Conservation (phyloP, 2,113 vertebrate species). For the Oenanthe melanoleuca region DNA sequence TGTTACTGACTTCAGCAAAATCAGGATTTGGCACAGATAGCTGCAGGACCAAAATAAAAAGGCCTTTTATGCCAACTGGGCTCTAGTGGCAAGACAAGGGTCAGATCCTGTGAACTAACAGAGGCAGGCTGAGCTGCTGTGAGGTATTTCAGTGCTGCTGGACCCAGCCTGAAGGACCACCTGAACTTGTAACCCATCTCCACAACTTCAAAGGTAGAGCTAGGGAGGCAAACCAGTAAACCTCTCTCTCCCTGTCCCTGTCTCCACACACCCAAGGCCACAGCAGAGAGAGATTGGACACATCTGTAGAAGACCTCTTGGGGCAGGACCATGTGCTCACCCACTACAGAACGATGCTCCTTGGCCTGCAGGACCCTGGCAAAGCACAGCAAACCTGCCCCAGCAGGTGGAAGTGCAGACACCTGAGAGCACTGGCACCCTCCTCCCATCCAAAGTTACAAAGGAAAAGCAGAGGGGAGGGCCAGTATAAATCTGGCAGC, state of each 20-base stretch:
- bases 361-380: neutral
- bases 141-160: neutral
- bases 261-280: neutral
- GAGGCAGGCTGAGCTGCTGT: neutral
- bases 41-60: neutral
- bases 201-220: neutral
- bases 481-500: neutral
- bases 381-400: neutral
- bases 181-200: neutral
- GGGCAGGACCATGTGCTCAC: neutral
- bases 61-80: too few species aligned
- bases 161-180: neutral
- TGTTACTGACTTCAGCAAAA: constrained; percentile 28
- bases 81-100: too few species aligned
- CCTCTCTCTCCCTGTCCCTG: neutral
- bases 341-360: neutral
- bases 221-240: neutral
- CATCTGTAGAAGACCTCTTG: accelerated
- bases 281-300: accelerated
- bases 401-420: neutral
- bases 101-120: neutral
- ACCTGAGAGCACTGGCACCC: neutral
- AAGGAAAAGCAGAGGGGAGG: neutral
- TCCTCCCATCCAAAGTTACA: neutral
- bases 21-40: constrained; percentile 1